phyloP scores from a whole-genome alignment of 2,113 vertebrate species.

The Madoqua kirkii region DNA sequence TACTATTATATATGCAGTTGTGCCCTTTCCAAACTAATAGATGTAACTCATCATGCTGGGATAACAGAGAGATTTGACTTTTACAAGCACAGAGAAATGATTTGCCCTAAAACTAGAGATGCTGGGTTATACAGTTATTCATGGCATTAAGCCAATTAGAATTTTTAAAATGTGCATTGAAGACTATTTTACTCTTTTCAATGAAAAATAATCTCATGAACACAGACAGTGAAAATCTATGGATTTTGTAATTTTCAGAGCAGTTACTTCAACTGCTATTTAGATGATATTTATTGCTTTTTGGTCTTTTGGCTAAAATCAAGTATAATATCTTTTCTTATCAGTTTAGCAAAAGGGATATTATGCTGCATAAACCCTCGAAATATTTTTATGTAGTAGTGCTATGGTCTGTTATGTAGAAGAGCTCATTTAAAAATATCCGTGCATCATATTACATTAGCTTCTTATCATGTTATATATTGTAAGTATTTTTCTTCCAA shows the following conservation, averaged over 20 bases:
- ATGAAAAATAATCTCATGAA: slow-evolving; percentile 21
- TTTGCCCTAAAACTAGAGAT: not conserved
- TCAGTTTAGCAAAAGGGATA: not conserved
- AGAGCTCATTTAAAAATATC: not conserved
- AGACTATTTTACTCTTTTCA: slow-evolving; percentile 19
- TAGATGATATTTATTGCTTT: not conserved
- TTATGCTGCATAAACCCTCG: not conserved
- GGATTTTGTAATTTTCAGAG: slow-evolving; percentile 14
- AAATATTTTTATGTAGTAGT: not conserved
- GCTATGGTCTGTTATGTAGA: not conserved
- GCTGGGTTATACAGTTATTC: not conserved
- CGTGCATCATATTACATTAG: not conserved
- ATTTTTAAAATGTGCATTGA: not conserved
- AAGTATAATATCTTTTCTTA: not conserved
- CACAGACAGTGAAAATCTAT: not conserved
- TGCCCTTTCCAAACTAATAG: not conserved
- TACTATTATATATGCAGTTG: not conserved
- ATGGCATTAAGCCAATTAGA: slow-evolving; percentile 4
- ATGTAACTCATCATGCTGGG: not conserved
- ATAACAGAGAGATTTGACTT: not conserved
- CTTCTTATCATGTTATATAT: not conserved
- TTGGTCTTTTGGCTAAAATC: not conserved
- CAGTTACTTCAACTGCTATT: slow-evolving; percentile 22
- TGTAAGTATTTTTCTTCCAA: not conserved
- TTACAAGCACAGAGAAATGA: not conserved